Evolutionary conservation across 2,113 vertebrate genomes (phyloP), one percentile per base, ranked within the genome.

Genomic region (Pristiophorus japonicus): DNA sequence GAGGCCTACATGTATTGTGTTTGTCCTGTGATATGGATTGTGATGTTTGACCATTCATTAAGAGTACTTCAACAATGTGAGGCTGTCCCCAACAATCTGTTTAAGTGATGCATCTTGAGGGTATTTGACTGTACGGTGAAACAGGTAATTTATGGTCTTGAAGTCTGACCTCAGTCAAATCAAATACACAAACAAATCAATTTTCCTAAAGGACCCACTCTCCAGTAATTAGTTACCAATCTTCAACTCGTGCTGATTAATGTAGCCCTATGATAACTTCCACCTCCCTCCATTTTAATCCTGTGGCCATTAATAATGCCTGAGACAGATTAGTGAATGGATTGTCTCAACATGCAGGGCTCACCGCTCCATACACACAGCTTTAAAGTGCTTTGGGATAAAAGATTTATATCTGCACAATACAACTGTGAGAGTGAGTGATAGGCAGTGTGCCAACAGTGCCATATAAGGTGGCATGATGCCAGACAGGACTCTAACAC

Each of bases 101-200:
- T 30, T 14, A 62, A 91, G 14, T 62, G 12, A 62, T 62, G 10
- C 55, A 91, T 62, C 8, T 55, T 38, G 30, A n/a, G 12, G 51
- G 27, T 62, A 62, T 62, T 88, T 88, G 47, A 47, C 27, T 30
- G 27, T 88, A 88, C 30, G 16, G 34, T 34, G 34, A 62, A 91
- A 62, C 51, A 59, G 30, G 30, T 18, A 62, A 62, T 91, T 91
- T 62, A n/a, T 62, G 30, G 8, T 59, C 34, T 55, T n/a, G 30
- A 30, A 59, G 55, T 62, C 27, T 62, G 55, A 62, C 55, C 30
- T 90, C 51, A 62, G 3, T 62, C 51, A 62, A 90, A 62, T 90
- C 87, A 62, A 90, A n/a, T 90, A 62, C n/a, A 59, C 87, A 92
- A 92, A 63, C 55, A 92, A 91, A 91, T 62, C 55, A n/a, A 92